Percentiles rank a stretch among this genome's conserved stretches.
Conservation (phyloP, 1,140 invertebrate genomes). For the Mamestra configurata region DNA sequence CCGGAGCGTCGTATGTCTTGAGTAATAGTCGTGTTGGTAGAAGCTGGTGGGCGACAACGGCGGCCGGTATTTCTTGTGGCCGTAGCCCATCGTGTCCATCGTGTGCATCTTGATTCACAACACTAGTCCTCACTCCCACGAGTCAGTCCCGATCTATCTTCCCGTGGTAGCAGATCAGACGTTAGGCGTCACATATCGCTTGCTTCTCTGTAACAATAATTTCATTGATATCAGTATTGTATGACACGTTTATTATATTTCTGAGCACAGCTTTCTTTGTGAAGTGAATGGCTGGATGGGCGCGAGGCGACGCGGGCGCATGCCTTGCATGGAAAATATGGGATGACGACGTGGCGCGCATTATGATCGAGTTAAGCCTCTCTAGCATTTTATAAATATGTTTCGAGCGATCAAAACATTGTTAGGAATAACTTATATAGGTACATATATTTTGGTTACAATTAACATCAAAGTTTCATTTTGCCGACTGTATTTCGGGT, state of each 20-base stretch:
- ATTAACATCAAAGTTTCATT: constrained; percentile 3
- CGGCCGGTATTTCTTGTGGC: constrained; percentile 86
- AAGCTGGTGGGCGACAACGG: constrained; percentile 83
- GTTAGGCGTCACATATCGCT: constrained; percentile 47
- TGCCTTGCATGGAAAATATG: constrained; percentile 38
- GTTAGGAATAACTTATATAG: too few species aligned
- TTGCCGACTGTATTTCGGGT: not conserved
- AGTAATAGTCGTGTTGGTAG: constrained; percentile 85
- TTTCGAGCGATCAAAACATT: too few species aligned
- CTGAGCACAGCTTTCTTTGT: constrained; percentile 23
- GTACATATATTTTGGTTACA: not conserved
- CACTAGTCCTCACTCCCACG: constrained; percentile 62
- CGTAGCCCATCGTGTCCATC: constrained; percentile 86
- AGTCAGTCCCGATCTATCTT: constrained; percentile 18
- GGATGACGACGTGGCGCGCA: constrained; percentile 13
- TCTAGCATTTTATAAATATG: not conserved
- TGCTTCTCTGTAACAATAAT: constrained; percentile 51
- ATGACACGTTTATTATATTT: constrained; percentile 15
- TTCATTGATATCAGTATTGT: constrained; percentile 14
- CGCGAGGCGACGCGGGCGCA: constrained; percentile 2
- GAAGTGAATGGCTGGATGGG: constrained; percentile 22
- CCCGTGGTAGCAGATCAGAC: not conserved
- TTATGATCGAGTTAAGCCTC: constrained; percentile 18
- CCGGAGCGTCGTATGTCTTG: constrained; percentile 81
- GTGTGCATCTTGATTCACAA: constrained; percentile 78